Evolutionary conservation across 2,113 vertebrate genomes (phyloP).

Genomic region (Pelobates fuscus): DNA sequence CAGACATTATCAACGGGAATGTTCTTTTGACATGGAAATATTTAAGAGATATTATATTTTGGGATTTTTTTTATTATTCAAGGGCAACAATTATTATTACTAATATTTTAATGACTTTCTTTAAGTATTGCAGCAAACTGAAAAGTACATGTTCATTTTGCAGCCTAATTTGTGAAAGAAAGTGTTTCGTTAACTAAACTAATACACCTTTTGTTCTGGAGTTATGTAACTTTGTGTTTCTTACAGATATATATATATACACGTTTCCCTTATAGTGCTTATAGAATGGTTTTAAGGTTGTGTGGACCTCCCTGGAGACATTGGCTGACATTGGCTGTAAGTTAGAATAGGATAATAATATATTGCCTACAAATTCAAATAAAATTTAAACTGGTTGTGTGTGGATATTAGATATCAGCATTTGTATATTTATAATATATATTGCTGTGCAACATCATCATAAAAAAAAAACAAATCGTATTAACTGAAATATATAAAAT

Average conservation of each 20-base stretch:
- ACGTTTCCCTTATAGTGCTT: conserved; percentile 11
- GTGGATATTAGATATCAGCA: too few relatives aligned
- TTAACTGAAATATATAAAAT: too few relatives aligned
- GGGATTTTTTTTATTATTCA: not conserved
- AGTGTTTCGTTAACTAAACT: conserved; percentile 36
- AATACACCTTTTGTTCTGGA: conserved; percentile 35
- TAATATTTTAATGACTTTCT: conserved; percentile 22
- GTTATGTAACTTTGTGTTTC: conserved; percentile 23
- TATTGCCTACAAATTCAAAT: not conserved
- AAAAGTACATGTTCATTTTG: conserved; percentile 13
- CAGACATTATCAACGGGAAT: too few relatives aligned
- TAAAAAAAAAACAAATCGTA: too few relatives aligned
- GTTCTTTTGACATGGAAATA: too few relatives aligned
- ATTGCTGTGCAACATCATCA: too few relatives aligned
- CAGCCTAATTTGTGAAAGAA: conserved; percentile 40
- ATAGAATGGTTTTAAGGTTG: not conserved
- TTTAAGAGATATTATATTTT: too few relatives aligned
- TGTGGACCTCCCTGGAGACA: not conserved
- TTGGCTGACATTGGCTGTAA: not conserved
- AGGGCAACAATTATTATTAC: conserved; percentile 18
- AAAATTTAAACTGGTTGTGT: not conserved
- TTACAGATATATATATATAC: conserved; percentile 22
- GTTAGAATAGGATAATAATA: conserved; percentile 3
- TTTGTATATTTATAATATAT: too few relatives aligned
- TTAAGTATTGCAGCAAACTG: conserved; percentile 3